Percentiles rank a stretch among this genome's conserved stretches.
Conservation (phyloP, 2,888 invertebrate species). For the Adela reaumurella region DNA sequence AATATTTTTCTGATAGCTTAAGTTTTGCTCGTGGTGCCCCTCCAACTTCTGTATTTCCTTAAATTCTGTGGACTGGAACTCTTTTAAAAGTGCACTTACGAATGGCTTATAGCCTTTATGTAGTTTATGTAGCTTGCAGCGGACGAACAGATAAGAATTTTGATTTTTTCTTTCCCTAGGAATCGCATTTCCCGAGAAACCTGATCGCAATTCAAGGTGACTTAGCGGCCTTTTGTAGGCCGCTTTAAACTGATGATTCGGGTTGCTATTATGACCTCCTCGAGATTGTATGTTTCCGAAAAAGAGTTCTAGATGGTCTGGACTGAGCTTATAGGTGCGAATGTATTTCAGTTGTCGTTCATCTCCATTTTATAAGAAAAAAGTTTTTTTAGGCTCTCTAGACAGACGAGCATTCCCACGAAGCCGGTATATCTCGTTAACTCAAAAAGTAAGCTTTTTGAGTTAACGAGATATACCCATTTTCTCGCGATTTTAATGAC, state of each 20-base stretch:
- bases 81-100: no score
- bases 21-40: no score
- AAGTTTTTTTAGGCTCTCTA: no score
- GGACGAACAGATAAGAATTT: background rate
- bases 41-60: no score
- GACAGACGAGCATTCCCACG: background rate
- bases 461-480: background rate
- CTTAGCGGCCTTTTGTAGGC: background rate
- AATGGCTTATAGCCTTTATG: no score
- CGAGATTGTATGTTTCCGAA: background rate
- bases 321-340: background rate
- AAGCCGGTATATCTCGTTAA: background rate
- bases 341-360: no score
- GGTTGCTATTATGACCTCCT: background rate
- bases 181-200: background rate
- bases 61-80: no score
- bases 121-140: no score
- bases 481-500: background rate
- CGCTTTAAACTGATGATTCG: background rate
- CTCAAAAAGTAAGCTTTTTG: no score
- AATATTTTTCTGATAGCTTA: no score
- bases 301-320: background rate
- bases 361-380: no score
- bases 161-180: background rate
- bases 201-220: background rate